Conservation (phyloP, 1,140 invertebrate genomes). For the Cotesia glomerata region DNA sequence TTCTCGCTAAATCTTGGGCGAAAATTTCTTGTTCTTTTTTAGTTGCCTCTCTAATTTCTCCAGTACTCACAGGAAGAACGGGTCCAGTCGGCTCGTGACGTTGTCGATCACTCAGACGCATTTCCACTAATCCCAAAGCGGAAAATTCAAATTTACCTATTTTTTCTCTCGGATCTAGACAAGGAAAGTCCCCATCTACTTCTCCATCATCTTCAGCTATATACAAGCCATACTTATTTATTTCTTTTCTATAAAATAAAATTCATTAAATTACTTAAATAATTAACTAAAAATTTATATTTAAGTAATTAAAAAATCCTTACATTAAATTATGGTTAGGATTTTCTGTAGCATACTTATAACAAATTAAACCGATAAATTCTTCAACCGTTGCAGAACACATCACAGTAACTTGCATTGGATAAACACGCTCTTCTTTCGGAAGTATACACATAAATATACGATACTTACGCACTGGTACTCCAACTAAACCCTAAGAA, state of each 20-base stretch:
- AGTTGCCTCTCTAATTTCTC: conserved; percentile 55
- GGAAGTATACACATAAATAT: conserved; percentile 89
- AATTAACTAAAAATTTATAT: background rate
- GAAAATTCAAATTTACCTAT: conserved; percentile 93
- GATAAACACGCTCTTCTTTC: conserved; percentile 80
- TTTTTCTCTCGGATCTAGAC: conserved; percentile 83
- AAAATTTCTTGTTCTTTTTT: conserved; percentile 51
- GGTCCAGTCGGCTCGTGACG: conserved; percentile 44
- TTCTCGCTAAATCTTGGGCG: conserved; percentile 65
- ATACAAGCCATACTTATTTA: conserved; percentile 81
- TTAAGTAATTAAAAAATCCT: conserved; percentile 3
- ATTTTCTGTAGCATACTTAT: conserved; percentile 69
- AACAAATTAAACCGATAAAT: conserved; percentile 93
- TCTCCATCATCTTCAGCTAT: conserved; percentile 98
- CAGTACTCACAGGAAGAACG: conserved; percentile 39
- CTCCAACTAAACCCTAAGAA: conserved; percentile 72
- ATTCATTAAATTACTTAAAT: conserved; percentile 10
- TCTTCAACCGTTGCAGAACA: conserved; percentile 87
- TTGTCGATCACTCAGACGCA: conserved; percentile 61
- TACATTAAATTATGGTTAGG: conserved; percentile 61
- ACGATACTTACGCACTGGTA: conserved; percentile 78
- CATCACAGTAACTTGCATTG: conserved; percentile 80
- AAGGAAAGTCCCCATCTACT: conserved; percentile 92
- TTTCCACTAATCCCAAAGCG: conserved; percentile 85
- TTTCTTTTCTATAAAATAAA: conserved; percentile 57